phyloP scores from a whole-genome alignment of 2,113 vertebrate species.

The Prietella phreatophila region DNA sequence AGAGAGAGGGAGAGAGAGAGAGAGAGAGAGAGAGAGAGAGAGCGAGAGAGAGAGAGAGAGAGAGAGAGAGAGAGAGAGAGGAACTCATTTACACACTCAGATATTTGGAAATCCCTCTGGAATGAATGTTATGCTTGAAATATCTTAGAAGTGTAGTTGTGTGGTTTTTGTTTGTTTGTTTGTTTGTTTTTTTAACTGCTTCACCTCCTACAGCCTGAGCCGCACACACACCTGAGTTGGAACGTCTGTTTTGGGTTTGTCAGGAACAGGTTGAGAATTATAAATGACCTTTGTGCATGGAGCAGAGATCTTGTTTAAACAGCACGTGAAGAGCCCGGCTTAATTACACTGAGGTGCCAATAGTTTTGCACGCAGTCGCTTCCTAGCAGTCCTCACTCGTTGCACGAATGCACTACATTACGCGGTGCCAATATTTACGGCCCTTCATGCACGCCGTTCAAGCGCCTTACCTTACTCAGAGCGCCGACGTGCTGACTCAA shows the following conservation, averaged over 20 bases:
- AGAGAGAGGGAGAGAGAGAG: no score
- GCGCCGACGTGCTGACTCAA: not conserved
- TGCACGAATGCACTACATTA: not conserved
- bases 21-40: no score
- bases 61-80: no score
- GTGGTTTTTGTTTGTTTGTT: no score
- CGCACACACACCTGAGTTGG: not conserved
- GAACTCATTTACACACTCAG: not conserved
- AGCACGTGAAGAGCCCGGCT: not conserved
- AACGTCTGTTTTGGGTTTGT: not conserved
- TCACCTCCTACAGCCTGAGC: not conserved
- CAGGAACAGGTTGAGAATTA: not conserved
- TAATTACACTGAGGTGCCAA: not conserved
- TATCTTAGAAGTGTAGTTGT: no score
- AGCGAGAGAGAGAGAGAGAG: no score
- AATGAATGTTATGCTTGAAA: not conserved
- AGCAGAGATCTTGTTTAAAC: not conserved
- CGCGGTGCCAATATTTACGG: not conserved
- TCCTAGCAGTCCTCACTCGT: not conserved
- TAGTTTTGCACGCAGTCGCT: not conserved
- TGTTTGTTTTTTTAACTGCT: not conserved
- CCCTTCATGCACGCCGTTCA: not conserved
- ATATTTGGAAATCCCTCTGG: not conserved
- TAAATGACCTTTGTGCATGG: not conserved
- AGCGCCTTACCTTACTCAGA: constrained; percentile 17